Base-by-base conservation (phyloP, 2,888 invertebrate species). In the Galerucella nymphaeae region DNA sequence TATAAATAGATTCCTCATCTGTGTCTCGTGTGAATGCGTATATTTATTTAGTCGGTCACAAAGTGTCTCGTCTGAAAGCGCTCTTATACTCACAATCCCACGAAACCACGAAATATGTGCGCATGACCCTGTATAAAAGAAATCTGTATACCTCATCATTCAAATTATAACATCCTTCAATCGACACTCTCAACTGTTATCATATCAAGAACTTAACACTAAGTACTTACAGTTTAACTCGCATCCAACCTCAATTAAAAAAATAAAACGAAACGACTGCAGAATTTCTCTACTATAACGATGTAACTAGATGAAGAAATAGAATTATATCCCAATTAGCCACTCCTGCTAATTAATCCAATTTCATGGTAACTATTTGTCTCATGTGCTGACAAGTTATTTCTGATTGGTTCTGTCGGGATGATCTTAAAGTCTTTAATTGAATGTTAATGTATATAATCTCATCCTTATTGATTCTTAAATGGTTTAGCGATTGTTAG, bases 301-400 rank as follows among this genome's bases (percentile, higher is more conserved):
- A 68, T 61, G 61, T 53, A 68, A 68, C 59, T 45, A 68, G 68
- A 55, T 59, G 23, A 67, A 67, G 55, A 65, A 53, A 38, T 38
- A 38, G 30, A 38, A 38, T 38, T 38, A 16, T 67, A 45, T 68
- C 68, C 61, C 68, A 68, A 68, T 68, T 68, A 68, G 58, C 68
- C 68, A 61, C 68, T 68, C 68, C 68, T n/a, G 50, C 38, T 68
- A 68, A 68, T 68, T 68, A 68, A 58, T 68, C 68, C 68, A 68
- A 68, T 68, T 68, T 61, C 61, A 68, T 68, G 68, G 68, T 20
- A 59, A 61, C 61, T 68, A 42, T 42, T 66, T 20, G 65, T 65
- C 65, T 53, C 58, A 53, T 64, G 42, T 66, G 57, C 66, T 66
- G 66, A 66, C 66, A 66, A 66, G 18, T 57, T 41, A 18, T 41